Conservation (phyloP, 2,113 vertebrate genomes). For the Chaetodon auriga region DNA sequence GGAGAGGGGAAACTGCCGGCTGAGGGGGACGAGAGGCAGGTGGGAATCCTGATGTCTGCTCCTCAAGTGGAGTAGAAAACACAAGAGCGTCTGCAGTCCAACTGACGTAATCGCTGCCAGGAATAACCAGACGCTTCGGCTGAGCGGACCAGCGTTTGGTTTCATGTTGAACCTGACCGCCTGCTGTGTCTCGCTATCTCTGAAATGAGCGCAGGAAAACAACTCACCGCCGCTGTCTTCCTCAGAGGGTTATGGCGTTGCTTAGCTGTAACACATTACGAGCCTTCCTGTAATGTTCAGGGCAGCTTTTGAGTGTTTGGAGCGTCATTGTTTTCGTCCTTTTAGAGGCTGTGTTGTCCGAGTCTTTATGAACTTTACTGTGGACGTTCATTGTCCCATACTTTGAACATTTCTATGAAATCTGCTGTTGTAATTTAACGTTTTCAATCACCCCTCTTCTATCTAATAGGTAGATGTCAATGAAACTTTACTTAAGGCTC, state of each 20-base stretch:
- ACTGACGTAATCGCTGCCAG: conserved; percentile 46
- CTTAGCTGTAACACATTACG: neutral
- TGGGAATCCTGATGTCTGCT: conserved; percentile 62
- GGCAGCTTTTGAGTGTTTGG: neutral
- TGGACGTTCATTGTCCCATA: neutral
- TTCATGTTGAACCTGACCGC: neutral
- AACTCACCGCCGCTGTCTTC: neutral
- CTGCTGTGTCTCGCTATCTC: neutral
- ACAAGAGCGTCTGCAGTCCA: conserved; percentile 12
- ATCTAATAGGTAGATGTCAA: neutral
- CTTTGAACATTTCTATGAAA: neutral
- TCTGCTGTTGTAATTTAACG: no score
- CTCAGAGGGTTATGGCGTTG: neutral
- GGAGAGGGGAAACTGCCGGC: conserved; percentile 32
- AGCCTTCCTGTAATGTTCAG: neutral
- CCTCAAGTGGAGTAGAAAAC: conserved; percentile 36
- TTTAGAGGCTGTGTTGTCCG: neutral
- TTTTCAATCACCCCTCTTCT: neutral
- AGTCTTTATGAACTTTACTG: no score
- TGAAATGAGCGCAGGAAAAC: neutral
- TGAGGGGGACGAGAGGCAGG: conserved; percentile 47
- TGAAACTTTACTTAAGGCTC: neutral
- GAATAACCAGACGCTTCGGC: conserved; percentile 16
- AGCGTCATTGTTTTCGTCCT: neutral
- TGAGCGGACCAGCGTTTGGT: neutral